These are phyloP conservation scores for Dolichoris vasculosae DNA, from an alignment of 1,140 invertebrate genomes.

Conservation along the genomic window DNA sequence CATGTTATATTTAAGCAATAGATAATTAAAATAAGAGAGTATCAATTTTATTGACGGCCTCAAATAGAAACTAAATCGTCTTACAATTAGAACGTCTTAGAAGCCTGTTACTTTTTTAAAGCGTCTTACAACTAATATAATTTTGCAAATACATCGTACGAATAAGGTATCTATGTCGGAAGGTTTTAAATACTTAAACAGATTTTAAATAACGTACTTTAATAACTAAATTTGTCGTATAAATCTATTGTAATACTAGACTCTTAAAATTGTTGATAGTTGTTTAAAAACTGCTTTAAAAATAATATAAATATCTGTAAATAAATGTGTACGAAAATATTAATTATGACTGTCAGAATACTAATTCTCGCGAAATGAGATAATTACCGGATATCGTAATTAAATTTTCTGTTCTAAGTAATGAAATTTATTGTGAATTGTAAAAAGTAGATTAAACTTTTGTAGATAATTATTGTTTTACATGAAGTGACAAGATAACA, in stretches of 20 bases:
- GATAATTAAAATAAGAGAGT: neutral
- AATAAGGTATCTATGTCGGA: constrained; percentile 14
- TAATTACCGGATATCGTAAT: too few species aligned
- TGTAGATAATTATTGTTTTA: too few species aligned
- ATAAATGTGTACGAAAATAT: neutral
- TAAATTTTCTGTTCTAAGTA: too few species aligned
- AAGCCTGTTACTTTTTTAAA: constrained; percentile 39
- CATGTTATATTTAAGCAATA: neutral
- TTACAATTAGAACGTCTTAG: constrained; percentile 36
- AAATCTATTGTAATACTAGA: neutral
- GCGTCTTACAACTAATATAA: constrained; percentile 32
- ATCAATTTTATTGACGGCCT: constrained; percentile 36
- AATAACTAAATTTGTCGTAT: neutral
- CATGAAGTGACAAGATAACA: neutral
- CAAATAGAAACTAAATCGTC: constrained; percentile 5
- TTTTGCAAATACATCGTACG: constrained; percentile 2
- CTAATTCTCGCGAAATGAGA: neutral
- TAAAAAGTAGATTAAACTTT: too few species aligned
- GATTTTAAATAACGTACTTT: neutral
- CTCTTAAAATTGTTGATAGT: neutral
- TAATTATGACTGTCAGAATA: neutral
- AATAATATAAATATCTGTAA: too few species aligned
- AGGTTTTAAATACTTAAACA: constrained; percentile 24
- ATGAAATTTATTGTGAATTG: too few species aligned
- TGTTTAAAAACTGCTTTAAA: too few species aligned